These are phyloP conservation scores for Clupea harengus DNA, from an alignment of 2,113 vertebrate species.

Conservation along the genomic window DNA sequence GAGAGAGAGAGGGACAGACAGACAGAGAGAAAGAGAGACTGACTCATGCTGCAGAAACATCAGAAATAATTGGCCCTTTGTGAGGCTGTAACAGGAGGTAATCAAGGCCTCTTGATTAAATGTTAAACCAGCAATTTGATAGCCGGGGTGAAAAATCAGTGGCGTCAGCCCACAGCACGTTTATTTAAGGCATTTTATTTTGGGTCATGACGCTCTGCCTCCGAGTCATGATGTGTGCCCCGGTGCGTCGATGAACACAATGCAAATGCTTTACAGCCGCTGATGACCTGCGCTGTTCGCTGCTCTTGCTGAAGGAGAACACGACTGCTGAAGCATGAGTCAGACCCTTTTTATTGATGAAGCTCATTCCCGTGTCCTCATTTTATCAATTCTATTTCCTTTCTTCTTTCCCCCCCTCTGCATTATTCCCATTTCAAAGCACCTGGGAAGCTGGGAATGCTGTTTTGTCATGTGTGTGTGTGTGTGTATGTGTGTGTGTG, in stretches of 20 bases:
- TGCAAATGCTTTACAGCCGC: background rate
- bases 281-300: background rate
- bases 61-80: background rate
- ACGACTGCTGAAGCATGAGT: background rate
- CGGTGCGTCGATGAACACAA: background rate
- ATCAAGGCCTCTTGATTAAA: slow-evolving; percentile 40
- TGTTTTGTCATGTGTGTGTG: background rate
- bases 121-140: slow-evolving; percentile 43
- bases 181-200: slow-evolving; percentile 10
- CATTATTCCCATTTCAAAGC: background rate
- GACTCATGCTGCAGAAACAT: slow-evolving; percentile 24
- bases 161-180: background rate
- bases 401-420: background rate
- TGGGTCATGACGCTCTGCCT: slow-evolving; percentile 18
- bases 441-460: background rate
- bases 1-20: background rate
- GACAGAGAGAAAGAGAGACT: slow-evolving; percentile 9
- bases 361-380: background rate
- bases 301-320: background rate
- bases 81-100: slow-evolving; percentile 23
- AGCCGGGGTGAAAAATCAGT: background rate
- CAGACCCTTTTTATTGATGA: background rate
- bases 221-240: slow-evolving; percentile 23
- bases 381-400: background rate
- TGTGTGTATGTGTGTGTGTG: background rate